Base-by-base conservation (phyloP, 2,888 invertebrate species). In the Plebejus argus region DNA sequence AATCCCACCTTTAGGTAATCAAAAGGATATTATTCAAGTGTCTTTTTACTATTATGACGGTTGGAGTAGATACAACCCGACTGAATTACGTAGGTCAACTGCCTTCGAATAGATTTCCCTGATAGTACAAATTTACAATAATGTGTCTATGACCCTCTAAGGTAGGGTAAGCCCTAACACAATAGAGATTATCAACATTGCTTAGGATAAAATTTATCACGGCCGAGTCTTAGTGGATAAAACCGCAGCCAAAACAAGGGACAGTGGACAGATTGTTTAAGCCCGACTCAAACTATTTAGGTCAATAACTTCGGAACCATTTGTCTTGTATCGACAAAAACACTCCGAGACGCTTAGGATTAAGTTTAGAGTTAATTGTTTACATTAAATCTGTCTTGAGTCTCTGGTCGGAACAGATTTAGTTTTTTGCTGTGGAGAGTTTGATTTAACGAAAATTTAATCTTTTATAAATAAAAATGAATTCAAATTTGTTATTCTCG, bases 201-300 rank as follows among this genome's bases (percentile, higher is more conserved):
- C 23, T 49, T 49, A 74, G 74, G 74, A 74, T 74, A 74, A 74
- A 74, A 74, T 74, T 53, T 74, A 74, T 74, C 23, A 28, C 74
- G 23, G 23, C 28, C 23, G 23, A 23, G 49, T 18, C 74, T 74
- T 53, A 53, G 74, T 53, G 28, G 49, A 74, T 49, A 18, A 74
- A 53, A 53, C 74, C 74, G 28, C 74, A 28, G 18, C 23, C 49
- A 53, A 28, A 71, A 71, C 71, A 18, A 10, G 39, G 39, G 39
- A 35, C 71, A 70, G 71, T 20, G 71, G 12, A 71, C 71, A 72
- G 39, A 72, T 72, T 72, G 39, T 45, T 72, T 15, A 45, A 28
- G 20, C 72, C 72, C 72, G 45, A 45, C 12, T 45, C 39, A 10
- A 35, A 72, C 72, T 72, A 45, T 39, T 72, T 72, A 45, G 39